phyloP scores from a whole-genome alignment of 2,797 vertebrate genomes.

The Manis javanica region DNA sequence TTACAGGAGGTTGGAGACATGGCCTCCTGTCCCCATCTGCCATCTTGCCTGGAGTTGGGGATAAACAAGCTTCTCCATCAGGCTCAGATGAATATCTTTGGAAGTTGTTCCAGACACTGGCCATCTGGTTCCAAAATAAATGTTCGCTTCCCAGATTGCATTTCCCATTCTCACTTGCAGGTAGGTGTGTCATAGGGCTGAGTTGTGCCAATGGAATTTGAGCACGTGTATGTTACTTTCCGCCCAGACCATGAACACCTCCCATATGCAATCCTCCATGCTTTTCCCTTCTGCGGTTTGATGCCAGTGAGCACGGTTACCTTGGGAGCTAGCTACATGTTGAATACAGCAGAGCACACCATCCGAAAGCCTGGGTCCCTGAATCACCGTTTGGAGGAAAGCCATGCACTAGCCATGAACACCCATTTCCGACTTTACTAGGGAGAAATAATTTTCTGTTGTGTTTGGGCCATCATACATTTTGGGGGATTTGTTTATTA shows the following conservation, averaged over 20 bases:
- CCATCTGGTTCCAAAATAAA: not conserved
- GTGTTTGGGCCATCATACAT: not conserved
- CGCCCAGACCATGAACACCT: not conserved
- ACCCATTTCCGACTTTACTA: not conserved
- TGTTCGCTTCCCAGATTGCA: not conserved
- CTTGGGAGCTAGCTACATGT: not conserved
- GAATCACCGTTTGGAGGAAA: not conserved
- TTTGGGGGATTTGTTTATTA: not conserved
- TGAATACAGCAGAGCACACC: not conserved
- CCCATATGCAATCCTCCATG: not conserved
- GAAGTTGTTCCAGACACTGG: not conserved
- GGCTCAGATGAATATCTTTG: not conserved
- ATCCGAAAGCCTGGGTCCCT: not conserved
- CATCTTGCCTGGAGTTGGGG: not conserved
- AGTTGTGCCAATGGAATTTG: not conserved
- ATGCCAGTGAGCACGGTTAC: fast-evolving
- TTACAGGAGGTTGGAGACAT: not conserved
- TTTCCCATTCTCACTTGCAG: not conserved
- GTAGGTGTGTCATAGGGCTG: not conserved
- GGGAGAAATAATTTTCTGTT: not conserved
- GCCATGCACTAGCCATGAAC: not conserved
- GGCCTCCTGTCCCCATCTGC: not conserved
- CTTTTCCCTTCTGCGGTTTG: not conserved
- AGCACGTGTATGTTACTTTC: not conserved
- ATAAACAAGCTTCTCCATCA: not conserved